A percentile compares a stretch with the other conserved stretches of the same genome.
Evolutionary conservation across 2,888 invertebrate genomes (phyloP).

Genomic region (Stenichneumon culpator): DNA sequence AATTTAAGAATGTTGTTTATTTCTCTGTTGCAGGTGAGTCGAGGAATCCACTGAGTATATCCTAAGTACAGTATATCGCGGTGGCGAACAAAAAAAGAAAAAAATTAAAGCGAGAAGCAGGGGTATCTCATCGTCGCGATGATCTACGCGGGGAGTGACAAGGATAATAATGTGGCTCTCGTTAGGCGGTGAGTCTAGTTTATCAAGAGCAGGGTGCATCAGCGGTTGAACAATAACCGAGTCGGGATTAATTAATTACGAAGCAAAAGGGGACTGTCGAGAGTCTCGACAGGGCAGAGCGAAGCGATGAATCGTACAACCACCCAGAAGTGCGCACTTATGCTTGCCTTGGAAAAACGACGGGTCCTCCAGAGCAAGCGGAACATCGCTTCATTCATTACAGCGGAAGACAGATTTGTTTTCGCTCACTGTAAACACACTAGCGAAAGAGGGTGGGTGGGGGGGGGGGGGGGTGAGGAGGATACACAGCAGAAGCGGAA

Average conservation of each 20-base stretch:
- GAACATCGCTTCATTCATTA: slow-evolving; percentile 82
- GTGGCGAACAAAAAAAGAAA: not conserved
- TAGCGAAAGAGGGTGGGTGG: not conserved
- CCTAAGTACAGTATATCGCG: slow-evolving; percentile 7
- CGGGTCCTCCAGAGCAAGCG: slow-evolving; percentile 43
- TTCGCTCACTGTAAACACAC: slow-evolving; percentile 68
- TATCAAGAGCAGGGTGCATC: slow-evolving; percentile 51
- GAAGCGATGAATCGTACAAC: slow-evolving; percentile 60
- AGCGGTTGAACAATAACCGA: slow-evolving; percentile 67
- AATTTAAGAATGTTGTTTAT: slow-evolving; percentile 21
- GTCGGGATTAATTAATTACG: slow-evolving; percentile 78
- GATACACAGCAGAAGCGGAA: slow-evolving; percentile 57
- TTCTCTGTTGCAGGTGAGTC: slow-evolving; percentile 79
- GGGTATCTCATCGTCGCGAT: slow-evolving; percentile 42
- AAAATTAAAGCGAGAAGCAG: slow-evolving; percentile 21
- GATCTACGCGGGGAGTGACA: slow-evolving; percentile 52
- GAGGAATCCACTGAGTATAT: slow-evolving; percentile 46
- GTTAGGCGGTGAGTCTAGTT: slow-evolving; percentile 65
- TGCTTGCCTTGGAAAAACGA: slow-evolving; percentile 23
- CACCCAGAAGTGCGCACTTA: slow-evolving; percentile 39
- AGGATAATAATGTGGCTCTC: slow-evolving; percentile 60
- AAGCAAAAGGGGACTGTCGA: slow-evolving; percentile 53
- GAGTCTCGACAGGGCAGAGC: slow-evolving; percentile 51
- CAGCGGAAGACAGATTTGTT: slow-evolving; percentile 82
- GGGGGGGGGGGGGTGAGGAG: slow-evolving; percentile 70